Evolutionary conservation across 2,797 vertebrate species (phyloP).

Genomic region (Sebastiscus tertius): DNA sequence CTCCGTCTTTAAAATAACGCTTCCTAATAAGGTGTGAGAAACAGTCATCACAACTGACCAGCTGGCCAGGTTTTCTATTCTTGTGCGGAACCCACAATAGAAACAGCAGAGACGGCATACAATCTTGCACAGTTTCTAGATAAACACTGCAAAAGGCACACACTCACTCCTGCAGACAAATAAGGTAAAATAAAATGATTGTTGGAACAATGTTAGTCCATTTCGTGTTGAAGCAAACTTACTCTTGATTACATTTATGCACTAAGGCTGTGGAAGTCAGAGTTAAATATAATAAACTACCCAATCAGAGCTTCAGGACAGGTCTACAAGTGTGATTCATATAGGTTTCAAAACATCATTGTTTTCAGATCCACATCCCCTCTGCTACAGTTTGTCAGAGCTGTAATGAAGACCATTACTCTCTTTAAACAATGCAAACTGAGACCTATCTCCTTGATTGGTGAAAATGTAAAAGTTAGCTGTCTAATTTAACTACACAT

Average conservation of each 20-base stretch:
- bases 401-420: not conserved
- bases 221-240: not conserved
- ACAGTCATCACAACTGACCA: slow-evolving; percentile 26
- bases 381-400: not conserved
- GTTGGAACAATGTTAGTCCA: not conserved
- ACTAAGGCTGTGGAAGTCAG: not conserved
- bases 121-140: not conserved
- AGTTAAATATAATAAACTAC: not conserved
- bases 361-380: not conserved
- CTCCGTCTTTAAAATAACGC: slow-evolving; percentile 40
- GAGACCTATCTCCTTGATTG: not conserved
- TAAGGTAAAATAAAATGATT: not conserved
- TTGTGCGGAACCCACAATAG: slow-evolving; percentile 35
- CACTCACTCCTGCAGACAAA: not conserved
- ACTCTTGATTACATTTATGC: not conserved
- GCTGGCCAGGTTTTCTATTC: slow-evolving; percentile 53
- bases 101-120: slow-evolving; percentile 15
- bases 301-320: not conserved
- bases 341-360: not conserved
- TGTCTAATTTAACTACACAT: not conserved
- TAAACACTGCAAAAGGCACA: not conserved
- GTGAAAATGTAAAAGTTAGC: not conserved
- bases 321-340: not conserved
- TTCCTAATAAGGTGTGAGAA: slow-evolving; percentile 46
- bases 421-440: not conserved